Percentiles rank a stretch among this genome's conserved stretches.
These are phyloP conservation scores for Poecilia picta DNA, from an alignment of 2,797 vertebrate species.

Conservation along the genomic window DNA sequence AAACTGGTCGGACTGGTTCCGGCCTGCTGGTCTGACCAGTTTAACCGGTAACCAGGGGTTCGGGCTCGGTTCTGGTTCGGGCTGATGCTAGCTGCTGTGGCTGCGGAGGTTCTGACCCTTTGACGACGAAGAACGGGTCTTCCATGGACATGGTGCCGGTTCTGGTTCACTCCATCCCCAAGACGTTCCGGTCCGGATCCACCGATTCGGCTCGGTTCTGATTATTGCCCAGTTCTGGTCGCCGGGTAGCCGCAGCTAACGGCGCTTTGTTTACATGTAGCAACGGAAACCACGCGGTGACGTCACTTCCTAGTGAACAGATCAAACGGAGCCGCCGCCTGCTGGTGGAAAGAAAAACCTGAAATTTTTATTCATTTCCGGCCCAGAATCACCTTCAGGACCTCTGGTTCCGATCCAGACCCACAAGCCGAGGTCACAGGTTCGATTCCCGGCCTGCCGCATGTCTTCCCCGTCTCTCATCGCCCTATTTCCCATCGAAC, in stretches of 20 bases:
- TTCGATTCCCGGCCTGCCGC: too few relatives aligned
- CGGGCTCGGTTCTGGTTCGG: background rate
- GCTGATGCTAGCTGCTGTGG: background rate
- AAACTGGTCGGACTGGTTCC: background rate
- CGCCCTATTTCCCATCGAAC: too few relatives aligned
- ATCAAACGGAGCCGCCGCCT: background rate
- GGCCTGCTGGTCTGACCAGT: background rate
- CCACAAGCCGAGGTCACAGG: too few relatives aligned
- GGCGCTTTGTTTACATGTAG: conserved; percentile 66
- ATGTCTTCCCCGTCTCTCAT: too few relatives aligned
- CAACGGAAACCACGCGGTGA: conserved; percentile 31
- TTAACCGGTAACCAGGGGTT: background rate
- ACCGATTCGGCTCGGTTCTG: background rate
- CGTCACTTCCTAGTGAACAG: conserved; percentile 19
- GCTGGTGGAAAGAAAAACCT: background rate
- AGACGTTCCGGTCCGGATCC: background rate
- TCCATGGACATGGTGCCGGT: conserved; percentile 91
- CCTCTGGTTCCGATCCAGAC: background rate
- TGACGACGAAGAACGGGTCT: conserved; percentile 98
- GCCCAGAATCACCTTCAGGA: background rate
- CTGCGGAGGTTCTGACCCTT: conserved; percentile 85
- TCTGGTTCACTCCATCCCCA: conserved; percentile 54
- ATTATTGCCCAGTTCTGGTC: background rate
- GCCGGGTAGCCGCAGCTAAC: background rate
- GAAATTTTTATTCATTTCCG: background rate